Evolutionary conservation across 2,797 vertebrate species (phyloP), one percentile per base, ranked within the genome.

Genomic region (Hoplostethus mediterraneus): DNA sequence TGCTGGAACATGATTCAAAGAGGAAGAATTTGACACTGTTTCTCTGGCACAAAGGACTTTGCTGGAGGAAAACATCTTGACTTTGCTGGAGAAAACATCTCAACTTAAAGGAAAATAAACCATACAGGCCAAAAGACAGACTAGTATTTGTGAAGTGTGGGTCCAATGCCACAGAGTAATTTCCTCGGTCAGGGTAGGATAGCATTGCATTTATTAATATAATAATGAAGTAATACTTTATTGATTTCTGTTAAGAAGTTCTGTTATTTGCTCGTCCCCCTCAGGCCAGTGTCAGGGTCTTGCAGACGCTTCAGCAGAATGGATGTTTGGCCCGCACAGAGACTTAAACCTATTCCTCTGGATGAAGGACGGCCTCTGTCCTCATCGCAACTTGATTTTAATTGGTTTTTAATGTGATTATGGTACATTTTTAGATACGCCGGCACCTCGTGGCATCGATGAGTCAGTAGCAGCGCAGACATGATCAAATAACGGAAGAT

Each of bases 311-410:
- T 28, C 8, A 53, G n/a, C 44, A 55, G 16, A 12, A 4, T 55
- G 53, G 53, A 55, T 55, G 51, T 1, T 33, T 45, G 36, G 36
- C 54, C 45, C 59, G 13, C 47, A 31, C 31, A 25, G 10, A n/a
- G 30, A 16, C 65, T 73, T 51, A 66, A 6, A 6, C 5, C 5
- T 38, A 1, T 9, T 59, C 45, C 4, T 59, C 2, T 9, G 10
- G 62, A 60, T 48, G 16, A 55, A 66, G 36, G 21, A 5, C 7
- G 16, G 38, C 55, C 42, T 44, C n/a, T 5, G 13, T 16, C 3
- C 30, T 51, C 8, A 31, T 31, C 57, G 38, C 12, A 44, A 55
- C 16, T 31, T 65, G 13, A 64, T 60, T 52, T 38, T 21, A 51
- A 45, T 54, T 1, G 33, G 14, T 0, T 66, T 56, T 25, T 52